These are phyloP conservation scores for Hystrix brachyura DNA, from an alignment of 2,113 vertebrate genomes.

Conservation along the genomic window DNA sequence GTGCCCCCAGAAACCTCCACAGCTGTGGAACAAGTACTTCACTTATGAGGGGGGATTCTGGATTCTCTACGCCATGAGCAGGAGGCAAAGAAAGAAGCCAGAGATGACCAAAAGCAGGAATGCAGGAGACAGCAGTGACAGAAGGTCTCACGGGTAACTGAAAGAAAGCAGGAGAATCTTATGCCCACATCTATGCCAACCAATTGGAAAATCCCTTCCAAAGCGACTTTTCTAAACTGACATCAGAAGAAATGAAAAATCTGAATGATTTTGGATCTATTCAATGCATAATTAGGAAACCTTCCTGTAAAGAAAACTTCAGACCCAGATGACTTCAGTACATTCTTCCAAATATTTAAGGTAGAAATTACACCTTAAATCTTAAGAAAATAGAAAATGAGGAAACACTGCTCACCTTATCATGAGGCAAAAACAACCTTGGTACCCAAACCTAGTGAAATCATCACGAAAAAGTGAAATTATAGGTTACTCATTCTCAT, in stretches of 20 bases:
- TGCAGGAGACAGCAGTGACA: not conserved
- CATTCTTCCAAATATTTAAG: not conserved
- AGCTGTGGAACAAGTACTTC: not conserved
- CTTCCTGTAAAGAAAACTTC: not conserved
- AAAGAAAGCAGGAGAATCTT: not conserved
- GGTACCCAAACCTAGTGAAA: not conserved
- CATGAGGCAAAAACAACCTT: not conserved
- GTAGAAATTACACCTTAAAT: not conserved
- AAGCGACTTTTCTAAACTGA: constrained; percentile 6
- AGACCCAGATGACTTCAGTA: not conserved
- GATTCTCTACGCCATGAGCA: not conserved
- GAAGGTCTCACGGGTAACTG: not conserved
- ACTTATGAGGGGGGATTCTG: not conserved
- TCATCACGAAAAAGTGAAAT: not conserved
- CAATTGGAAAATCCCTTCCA: not conserved
- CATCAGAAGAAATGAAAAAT: not conserved
- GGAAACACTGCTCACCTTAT: not conserved
- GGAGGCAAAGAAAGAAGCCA: not conserved
- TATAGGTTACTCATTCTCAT: not conserved
- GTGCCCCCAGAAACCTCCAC: too few species aligned
- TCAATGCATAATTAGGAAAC: not conserved
- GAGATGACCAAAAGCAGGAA: not conserved
- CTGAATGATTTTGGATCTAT: not conserved
- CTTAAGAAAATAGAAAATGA: not conserved
- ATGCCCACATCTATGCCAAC: not conserved